Base-by-base conservation (phyloP, 2,888 invertebrate genomes). In the Xestia rhomboidea region DNA sequence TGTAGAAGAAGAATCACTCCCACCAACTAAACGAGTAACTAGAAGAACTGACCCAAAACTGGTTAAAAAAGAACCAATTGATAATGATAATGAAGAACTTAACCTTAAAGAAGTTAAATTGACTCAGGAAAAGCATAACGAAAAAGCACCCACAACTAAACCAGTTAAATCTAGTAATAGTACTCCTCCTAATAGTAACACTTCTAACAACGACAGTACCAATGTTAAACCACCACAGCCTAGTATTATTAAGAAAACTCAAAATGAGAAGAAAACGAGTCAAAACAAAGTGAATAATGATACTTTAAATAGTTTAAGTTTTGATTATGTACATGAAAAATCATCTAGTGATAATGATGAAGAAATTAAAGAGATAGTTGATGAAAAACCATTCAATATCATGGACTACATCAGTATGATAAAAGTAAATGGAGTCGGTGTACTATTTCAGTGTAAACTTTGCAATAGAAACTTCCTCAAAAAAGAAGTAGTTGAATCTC, bases 381-480 rank as follows among this genome's bases (percentile, higher is more conserved):
- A 83, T 76, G 78, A 81, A 66, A 90, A 90, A 81, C 90, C 91
- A 46, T 96, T 96, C 84, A 90, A 96, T 84, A 96, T 96, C 51
- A 96, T 96, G 96, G 95, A 96, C 76, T 93, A 96, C 86, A 92
- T 96, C 2, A 94, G 94, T 80, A 95, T 91, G 87, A 95, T 97
- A 15, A 97, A 96, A 91, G 96, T 96, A 0, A 95, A 95, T 89
- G 95, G 95, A 63, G 96, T 96, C 3, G 97, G 97, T 69, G 89
- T 93, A n/a, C 87, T 97, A 30, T 97, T 94, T 87, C 96, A 96
- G 83, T 97, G 97, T 89, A 95, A 94, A 86, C 86, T 96, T 34
- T 97, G 97, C 81, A 95, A 95, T 80, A 93, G 96, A 84, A 96
- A 97, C 81, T 96, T 97, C 82, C 88, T 96, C 8, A 95, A 94